These are phyloP conservation scores for Ormia ochracea DNA, from an alignment of 2,888 invertebrate genomes.

Conservation along the genomic window DNA sequence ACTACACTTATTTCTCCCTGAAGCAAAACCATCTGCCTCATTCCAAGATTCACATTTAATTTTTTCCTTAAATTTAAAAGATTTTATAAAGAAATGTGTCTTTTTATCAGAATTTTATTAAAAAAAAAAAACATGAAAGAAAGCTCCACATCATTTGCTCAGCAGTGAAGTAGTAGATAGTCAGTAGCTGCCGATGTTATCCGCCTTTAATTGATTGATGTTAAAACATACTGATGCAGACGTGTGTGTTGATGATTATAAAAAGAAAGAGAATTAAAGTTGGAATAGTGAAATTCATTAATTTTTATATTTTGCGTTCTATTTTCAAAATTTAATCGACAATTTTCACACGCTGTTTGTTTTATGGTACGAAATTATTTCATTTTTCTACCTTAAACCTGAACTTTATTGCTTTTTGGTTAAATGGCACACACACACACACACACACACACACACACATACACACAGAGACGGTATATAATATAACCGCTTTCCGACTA, in stretches of 20 bases:
- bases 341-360: constrained; percentile 60
- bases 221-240: constrained; percentile 20
- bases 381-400: constrained; percentile 18
- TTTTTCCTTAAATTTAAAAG: too few species aligned
- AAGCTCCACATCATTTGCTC: neutral
- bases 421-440: neutral
- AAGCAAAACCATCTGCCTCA: too few species aligned
- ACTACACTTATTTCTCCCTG: too few species aligned
- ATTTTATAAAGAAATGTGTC: too few species aligned
- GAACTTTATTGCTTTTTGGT: constrained; percentile 14
- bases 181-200: constrained; percentile 23
- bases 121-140: neutral
- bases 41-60: too few species aligned
- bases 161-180: neutral
- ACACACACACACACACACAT: neutral
- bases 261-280: neutral
- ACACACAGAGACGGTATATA: neutral
- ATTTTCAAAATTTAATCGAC: constrained; percentile 20
- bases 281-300: neutral
- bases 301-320: constrained; percentile 11
- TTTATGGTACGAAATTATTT: constrained; percentile 37
- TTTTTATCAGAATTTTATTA: neutral
- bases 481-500: neutral
- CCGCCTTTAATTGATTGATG: constrained; percentile 17
- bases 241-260: constrained; percentile 18